phyloP scores from a whole-genome alignment of 2,113 vertebrate genomes.

The Odontesthes bonariensis region DNA sequence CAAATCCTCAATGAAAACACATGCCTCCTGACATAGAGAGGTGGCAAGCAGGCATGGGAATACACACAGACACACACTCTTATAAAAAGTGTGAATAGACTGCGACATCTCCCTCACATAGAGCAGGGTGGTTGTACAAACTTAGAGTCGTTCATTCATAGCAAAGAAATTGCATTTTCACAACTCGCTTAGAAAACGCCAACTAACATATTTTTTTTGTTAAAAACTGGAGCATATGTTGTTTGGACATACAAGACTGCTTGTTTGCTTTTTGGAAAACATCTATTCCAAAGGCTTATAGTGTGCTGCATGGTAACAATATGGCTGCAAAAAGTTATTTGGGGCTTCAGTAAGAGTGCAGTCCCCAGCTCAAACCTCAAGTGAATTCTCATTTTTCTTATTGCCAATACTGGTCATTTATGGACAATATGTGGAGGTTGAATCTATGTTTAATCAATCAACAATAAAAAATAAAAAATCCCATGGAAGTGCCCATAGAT shows the following conservation, averaged over 20 bases:
- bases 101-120: background rate
- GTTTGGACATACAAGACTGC: background rate
- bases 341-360: too few relatives aligned
- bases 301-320: too few relatives aligned
- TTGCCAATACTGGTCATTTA: too few relatives aligned
- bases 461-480: too few relatives aligned
- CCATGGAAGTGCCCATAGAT: too few relatives aligned
- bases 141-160: background rate
- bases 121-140: background rate
- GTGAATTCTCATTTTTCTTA: too few relatives aligned
- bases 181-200: background rate
- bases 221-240: background rate
- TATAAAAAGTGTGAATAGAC: slow-evolving; percentile 20
- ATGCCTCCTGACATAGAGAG: slow-evolving; percentile 18
- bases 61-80: background rate
- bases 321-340: too few relatives aligned
- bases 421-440: background rate
- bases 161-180: background rate
- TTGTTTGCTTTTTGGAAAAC: background rate
- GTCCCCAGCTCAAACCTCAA: too few relatives aligned
- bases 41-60: slow-evolving; percentile 4
- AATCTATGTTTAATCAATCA: too few relatives aligned
- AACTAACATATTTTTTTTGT: too few relatives aligned
- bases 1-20: slow-evolving; percentile 30
- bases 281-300: too few relatives aligned